Base-by-base conservation (phyloP, 2,888 invertebrate genomes). In the Cotesia congregata region DNA sequence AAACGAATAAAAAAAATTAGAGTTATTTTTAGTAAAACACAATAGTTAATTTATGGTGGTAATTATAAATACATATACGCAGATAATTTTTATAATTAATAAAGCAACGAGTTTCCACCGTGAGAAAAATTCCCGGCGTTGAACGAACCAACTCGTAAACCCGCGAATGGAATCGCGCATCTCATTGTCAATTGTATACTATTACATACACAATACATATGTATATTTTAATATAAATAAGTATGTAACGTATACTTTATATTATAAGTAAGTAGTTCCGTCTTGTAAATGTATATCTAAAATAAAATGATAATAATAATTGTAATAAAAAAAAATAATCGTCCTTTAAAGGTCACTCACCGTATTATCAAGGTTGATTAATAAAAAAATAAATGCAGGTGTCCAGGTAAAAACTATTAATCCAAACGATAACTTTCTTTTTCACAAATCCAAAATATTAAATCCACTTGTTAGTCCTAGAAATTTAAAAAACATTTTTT, bases 61-160 rank as follows among this genome's bases (percentile, higher is more conserved):
- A 65, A 65, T 67, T 75, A 77, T 80, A 78, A 75, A 78, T 75
- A 41, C 72, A 9, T 69, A 78, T 75, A 41, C 72, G 6, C 67
- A 75, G 76, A 77, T 77, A 72, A 77, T 77, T 78, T 77, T 78
- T 78, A 77, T 79, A 76, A 82, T 83, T 83, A 81, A 81, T 81
- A 80, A 82, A 65, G 80, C 80, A 80, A 50, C 80, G 80, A 80
- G 82, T 84, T 84, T 85, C 86, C 84, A 80, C 80, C 87, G 86
- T 87, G 87, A 83, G 87, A 87, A 86, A 83, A 77, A 50, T 12
- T 12, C 50, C 67, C 71, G 60, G 80, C 76, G 73, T 74, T 79
- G 79, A 80, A 79, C 80, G 79, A 79, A 78, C 75, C 62, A 78
- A 78, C 75, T 64, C 65, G 67, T 12, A 15, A 62, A 62, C 73